Percentiles rank a stretch among this genome's conserved stretches.
phyloP scores from a whole-genome alignment of 2,888 invertebrate genomes.

The Aethes cnicana region DNA sequence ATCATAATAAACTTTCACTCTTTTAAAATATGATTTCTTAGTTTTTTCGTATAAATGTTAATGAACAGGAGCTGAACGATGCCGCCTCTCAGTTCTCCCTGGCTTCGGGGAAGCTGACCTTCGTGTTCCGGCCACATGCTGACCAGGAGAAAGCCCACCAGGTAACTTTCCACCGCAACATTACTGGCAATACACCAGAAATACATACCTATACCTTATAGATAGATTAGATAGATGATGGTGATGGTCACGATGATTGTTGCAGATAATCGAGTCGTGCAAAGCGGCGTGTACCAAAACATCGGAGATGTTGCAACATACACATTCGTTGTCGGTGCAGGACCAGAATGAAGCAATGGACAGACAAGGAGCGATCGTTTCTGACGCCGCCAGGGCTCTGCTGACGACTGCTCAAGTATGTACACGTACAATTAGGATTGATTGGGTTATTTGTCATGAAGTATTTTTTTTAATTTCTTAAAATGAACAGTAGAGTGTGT shows the following conservation, averaged over 20 bases:
- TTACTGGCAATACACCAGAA: too few relatives aligned
- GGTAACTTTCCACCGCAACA: slow-evolving; percentile 31
- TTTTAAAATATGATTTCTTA: too few relatives aligned
- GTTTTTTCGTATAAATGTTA: too few relatives aligned
- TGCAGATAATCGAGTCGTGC: slow-evolving; percentile 38
- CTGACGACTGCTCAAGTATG: slow-evolving; percentile 44
- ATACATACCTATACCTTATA: too few relatives aligned
- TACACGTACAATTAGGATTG: too few relatives aligned
- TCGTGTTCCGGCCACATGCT: slow-evolving; percentile 35
- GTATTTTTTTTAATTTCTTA: too few relatives aligned
- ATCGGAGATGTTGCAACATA: slow-evolving; percentile 39
- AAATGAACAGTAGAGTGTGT: too few relatives aligned
- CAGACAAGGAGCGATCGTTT: slow-evolving; percentile 33
- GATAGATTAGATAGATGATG: too few relatives aligned
- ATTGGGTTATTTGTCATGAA: too few relatives aligned
- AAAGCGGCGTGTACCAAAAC: slow-evolving; percentile 38
- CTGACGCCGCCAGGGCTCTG: slow-evolving; percentile 40
- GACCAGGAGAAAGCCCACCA: slow-evolving; percentile 37
- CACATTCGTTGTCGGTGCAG: slow-evolving; percentile 33
- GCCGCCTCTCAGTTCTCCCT: slow-evolving; percentile 35
- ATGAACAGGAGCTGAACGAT: slow-evolving; percentile 37
- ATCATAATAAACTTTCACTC: too few relatives aligned
- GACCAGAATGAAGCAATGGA: too few relatives aligned
- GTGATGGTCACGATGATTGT: too few relatives aligned
- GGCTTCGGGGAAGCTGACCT: slow-evolving; percentile 37